Evolutionary conservation across 2,888 invertebrate species (phyloP), one percentile per base, ranked within the genome.

Genomic region (Apamea crenata): DNA sequence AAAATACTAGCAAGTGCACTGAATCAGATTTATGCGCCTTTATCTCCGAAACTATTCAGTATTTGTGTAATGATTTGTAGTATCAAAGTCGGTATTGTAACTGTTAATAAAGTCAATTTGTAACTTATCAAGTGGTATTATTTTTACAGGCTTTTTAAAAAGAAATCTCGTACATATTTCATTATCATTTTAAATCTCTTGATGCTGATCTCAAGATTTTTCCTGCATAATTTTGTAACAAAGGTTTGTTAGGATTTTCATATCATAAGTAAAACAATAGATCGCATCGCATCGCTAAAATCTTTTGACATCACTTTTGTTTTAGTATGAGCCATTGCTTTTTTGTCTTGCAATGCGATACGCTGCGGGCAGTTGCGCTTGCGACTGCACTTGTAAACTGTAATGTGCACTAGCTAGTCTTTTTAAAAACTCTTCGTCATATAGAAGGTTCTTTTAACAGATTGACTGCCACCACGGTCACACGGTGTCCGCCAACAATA

Each of bases 51-150:
- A 66, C 70, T 81, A 81, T 81, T 81, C 25, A 40, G 63, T 56
- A 18, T 81, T 65, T 81, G 80, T 80, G 5, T 74, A n/a, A 21
- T 81, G 69, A 50, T 81, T 59, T 81, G 75, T 81, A 70, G 81
- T 69, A 47, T 81, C n/a, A 80, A 80, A 56, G 61, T 73, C 16
- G 74, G 81, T 69, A 74, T 69, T 50, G 56, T 70, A 53, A 67
- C 63, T 69, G 44, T 78, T 65, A 78, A 36, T 78, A 69, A 50
- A 36, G 29, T 14, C 3, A 25, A 68, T 44, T 36, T n/a, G 53
- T 40, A 75, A 40, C 7, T 14, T 63, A 44, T 36, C 21, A 25
- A 25, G 18, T 32, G 18, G 40, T 68, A 77, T 40, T 25, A 61
- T 29, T 77, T 36, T 59, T 59, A 8, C 0, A 2, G 12, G 8